Percentiles rank a stretch among this genome's conserved stretches.
Evolutionary conservation across 2,888 invertebrate species (phyloP).

Genomic region (Argyresthia albistria): DNA sequence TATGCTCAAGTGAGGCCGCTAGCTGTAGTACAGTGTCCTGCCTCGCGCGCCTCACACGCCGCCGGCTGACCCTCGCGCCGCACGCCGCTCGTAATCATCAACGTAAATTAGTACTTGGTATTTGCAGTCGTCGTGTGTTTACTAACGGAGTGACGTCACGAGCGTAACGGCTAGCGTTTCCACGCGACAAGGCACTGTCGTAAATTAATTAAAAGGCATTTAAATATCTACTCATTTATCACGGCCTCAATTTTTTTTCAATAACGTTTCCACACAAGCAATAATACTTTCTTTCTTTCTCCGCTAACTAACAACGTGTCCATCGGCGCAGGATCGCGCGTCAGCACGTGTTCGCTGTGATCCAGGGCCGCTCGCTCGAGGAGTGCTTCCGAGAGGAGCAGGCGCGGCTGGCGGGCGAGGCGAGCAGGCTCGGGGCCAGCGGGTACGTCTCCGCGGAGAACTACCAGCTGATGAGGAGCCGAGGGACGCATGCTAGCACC

Average conservation of each 20-base stretch:
- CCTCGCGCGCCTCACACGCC: too few species aligned
- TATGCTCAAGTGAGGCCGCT: constrained; percentile 73
- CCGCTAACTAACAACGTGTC: too few species aligned
- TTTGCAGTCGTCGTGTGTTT: too few species aligned
- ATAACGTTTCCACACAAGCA: too few species aligned
- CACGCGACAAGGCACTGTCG: too few species aligned
- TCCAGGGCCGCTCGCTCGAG: constrained; percentile 75
- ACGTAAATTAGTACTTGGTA: too few species aligned
- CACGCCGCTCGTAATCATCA: constrained; percentile 43
- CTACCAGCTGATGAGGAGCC: constrained; percentile 43
- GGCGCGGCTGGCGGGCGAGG: constrained; percentile 36
- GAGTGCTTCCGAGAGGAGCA: constrained; percentile 72
- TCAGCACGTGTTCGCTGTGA: constrained; percentile 75
- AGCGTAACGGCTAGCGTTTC: too few species aligned
- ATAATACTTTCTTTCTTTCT: too few species aligned
- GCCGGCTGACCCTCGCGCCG: constrained; percentile 57
- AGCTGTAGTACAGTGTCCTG: constrained; percentile 27
- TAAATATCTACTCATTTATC: too few species aligned
- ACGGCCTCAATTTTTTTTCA: too few species aligned
- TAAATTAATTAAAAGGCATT: too few species aligned
- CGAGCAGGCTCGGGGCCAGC: constrained; percentile 40
- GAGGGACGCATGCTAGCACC: constrained; percentile 26
- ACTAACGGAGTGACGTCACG: too few species aligned
- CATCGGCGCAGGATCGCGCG: constrained; percentile 68
- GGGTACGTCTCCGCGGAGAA: constrained; percentile 66